Evolutionary conservation across 2,888 invertebrate genomes (phyloP).

Genomic region (Antheraea yamamai): DNA sequence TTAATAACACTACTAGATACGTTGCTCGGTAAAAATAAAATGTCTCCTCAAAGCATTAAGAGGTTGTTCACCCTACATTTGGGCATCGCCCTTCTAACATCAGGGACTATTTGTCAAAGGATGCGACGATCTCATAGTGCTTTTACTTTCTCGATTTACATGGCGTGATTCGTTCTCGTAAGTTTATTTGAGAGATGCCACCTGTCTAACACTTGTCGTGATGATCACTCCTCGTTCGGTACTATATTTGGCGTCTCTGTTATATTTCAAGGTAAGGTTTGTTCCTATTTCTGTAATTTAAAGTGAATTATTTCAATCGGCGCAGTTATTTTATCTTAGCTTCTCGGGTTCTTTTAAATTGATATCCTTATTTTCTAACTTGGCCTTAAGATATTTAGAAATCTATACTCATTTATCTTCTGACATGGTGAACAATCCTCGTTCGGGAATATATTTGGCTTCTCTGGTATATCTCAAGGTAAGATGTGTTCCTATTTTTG

Average conservation of each 20-base stretch:
- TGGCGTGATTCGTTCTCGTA: slow-evolving; percentile 36
- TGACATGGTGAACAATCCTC: slow-evolving; percentile 8
- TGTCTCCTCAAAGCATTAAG: slow-evolving; percentile 77
- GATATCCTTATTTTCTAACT: background rate
- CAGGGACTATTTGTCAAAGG: slow-evolving; percentile 72
- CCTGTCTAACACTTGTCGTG: slow-evolving; percentile 45
- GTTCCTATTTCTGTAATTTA: background rate
- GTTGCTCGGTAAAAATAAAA: slow-evolving; percentile 77
- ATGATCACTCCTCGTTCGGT: slow-evolving; percentile 14
- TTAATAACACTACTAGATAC: slow-evolving; percentile 50
- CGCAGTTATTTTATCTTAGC: background rate
- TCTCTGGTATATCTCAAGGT: background rate
- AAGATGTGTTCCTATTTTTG: background rate
- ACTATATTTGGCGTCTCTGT: background rate
- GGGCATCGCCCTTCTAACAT: slow-evolving; percentile 71
- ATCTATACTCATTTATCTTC: background rate
- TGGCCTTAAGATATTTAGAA: background rate
- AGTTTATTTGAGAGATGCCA: slow-evolving; percentile 50
- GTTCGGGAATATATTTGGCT: background rate
- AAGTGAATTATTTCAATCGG: background rate
- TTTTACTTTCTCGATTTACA: slow-evolving; percentile 52
- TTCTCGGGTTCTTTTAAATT: background rate
- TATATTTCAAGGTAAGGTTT: background rate
- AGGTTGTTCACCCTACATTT: slow-evolving; percentile 81
- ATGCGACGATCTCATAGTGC: slow-evolving; percentile 55